Evolutionary conservation across 2,888 invertebrate genomes (phyloP), one percentile per base, ranked within the genome.

Genomic region (Drosophila setosimentum): DNA sequence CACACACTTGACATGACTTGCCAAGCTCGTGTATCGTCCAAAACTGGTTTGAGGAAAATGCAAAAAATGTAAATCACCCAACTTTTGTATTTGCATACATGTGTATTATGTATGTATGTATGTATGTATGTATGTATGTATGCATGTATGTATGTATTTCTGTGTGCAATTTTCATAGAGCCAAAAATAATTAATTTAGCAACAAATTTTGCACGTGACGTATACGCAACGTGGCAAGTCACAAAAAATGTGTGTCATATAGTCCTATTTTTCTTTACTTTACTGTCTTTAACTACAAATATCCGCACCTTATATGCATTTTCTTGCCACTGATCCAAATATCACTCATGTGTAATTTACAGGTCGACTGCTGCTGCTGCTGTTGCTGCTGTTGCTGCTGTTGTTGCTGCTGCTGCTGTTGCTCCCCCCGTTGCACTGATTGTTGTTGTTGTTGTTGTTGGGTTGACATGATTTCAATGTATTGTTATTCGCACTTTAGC

Each of bases 161-260:
- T 37, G 16, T 27, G n/a, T 51, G 48, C 30, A 32, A 29, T 66
- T 50, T 55, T n/a, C 33, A 10, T 29, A 53, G 7, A 21, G 11
- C 40, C 45, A 32, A 73, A 65, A 64, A 62, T 24, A 67, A 64
- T 65, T 68, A 65, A 29, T 61, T 32, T 27, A 29, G n/a, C 35
- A 30, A 59, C 27, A 60, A 60, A 37, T 49, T 55, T 58, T 55
- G 77, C 71, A 80, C 75, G 83, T 87, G 83, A 75, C 75, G 87
- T 75, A 80, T 84, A 78, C 87, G 75, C 84, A 82, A 87, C 78
- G 73, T 76, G 78, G 62, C 61, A 58, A 30, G 51, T 32, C 42
- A 6, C 62, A 30, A 32, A 8, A 54, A 74, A 81, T 81, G 79
- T 83, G 71, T 81, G 79, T 76, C 86, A 86, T 72, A 63, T 61